Evolutionary conservation across 2,797 vertebrate genomes (phyloP).

Genomic region (Dicrostonyx torquatus): DNA sequence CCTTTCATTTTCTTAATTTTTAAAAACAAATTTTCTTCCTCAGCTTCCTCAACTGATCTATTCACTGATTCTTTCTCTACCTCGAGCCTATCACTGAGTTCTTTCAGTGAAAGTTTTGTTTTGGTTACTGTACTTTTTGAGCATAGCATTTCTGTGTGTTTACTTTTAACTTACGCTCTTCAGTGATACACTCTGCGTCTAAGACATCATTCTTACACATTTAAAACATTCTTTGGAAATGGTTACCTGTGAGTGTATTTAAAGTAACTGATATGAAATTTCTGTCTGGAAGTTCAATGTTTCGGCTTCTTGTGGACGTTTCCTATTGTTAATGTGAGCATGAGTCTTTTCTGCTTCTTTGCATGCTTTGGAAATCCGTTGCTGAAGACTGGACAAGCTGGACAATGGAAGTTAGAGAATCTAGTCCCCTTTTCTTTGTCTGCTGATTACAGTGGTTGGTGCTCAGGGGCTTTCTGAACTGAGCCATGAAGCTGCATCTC

Average conservation of each 20-base stretch:
- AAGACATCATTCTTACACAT: background rate
- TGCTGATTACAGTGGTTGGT: background rate
- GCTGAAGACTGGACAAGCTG: background rate
- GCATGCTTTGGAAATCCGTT: background rate
- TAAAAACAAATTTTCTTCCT: background rate
- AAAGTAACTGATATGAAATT: background rate
- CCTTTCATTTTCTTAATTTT: background rate
- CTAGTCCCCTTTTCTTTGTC: constrained; percentile 1
- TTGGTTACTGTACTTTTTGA: background rate
- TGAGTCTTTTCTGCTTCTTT: background rate
- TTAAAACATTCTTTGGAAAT: background rate
- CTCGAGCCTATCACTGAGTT: background rate
- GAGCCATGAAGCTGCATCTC: background rate
- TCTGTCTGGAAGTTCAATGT: background rate
- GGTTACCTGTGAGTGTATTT: background rate
- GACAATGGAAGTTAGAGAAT: background rate
- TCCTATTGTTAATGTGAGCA: background rate
- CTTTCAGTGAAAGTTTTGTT: background rate
- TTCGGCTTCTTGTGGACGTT: background rate
- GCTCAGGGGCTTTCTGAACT: constrained; percentile 4
- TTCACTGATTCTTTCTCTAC: background rate
- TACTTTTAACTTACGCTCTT: background rate
- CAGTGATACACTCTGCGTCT: background rate
- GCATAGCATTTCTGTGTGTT: constrained; percentile 6
- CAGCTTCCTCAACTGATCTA: background rate